phyloP scores from a whole-genome alignment of 2,113 vertebrate species.

The Protobothrops mucrosquamatus region DNA sequence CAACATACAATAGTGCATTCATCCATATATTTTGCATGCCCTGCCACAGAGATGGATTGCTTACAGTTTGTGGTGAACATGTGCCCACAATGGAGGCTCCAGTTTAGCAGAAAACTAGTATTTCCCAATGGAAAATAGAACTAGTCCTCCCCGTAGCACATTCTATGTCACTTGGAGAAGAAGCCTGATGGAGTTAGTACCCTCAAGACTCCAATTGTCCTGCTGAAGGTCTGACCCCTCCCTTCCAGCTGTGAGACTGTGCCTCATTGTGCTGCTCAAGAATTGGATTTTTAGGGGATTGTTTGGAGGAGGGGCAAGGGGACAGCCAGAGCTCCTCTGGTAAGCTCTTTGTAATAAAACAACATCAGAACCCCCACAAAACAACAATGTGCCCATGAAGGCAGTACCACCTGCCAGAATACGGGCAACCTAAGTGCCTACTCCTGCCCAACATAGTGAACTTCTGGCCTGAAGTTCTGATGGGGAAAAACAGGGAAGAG shows the following conservation, averaged over 20 bases:
- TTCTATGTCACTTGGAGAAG: not conserved
- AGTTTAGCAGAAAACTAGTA: not conserved
- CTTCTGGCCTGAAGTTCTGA: not conserved
- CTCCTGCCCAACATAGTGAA: not conserved
- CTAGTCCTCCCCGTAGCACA: not conserved
- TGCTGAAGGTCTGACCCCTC: not conserved
- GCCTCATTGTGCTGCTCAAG: not conserved
- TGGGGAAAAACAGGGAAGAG: not conserved
- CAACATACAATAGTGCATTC: not conserved
- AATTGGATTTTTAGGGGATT: not conserved
- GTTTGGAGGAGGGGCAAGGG: not conserved
- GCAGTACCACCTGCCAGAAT: not conserved
- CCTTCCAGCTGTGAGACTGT: not conserved
- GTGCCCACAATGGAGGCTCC: not conserved
- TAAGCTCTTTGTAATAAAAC: not conserved
- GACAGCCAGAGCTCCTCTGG: not conserved
- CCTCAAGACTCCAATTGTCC: not conserved
- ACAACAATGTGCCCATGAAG: not conserved
- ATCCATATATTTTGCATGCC: not conserved
- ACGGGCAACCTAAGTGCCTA: not conserved
- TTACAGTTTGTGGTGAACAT: not conserved
- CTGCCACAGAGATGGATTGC: not conserved
- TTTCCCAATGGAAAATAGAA: not conserved
- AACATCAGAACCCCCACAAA: not conserved
- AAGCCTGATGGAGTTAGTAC: not conserved